Evolutionary conservation across 2,888 invertebrate species (phyloP).

Genomic region (Agrypnus murinus): DNA sequence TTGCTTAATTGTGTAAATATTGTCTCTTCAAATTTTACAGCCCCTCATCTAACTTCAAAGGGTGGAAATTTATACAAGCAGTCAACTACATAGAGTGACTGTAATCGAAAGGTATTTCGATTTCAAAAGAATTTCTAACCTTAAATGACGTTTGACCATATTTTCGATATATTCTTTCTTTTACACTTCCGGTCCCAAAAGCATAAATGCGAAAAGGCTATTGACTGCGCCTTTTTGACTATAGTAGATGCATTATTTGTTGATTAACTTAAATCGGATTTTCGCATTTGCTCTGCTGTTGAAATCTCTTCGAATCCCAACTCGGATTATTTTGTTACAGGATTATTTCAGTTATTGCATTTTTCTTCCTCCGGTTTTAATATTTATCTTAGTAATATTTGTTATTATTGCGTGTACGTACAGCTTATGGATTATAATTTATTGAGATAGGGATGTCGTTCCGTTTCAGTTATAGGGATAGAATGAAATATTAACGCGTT

Average conservation of each 20-base stretch:
- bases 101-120: conserved; percentile 37
- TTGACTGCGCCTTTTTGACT: conserved; percentile 18
- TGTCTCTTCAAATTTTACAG: conserved; percentile 37
- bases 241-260: conserved; percentile 37
- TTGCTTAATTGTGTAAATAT: conserved; percentile 44
- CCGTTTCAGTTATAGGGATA: conserved; percentile 52
- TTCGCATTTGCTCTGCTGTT: conserved; percentile 22
- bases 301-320: conserved; percentile 22
- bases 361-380: conserved; percentile 31
- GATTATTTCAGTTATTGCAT: conserved; percentile 36
- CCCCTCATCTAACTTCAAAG: conserved; percentile 44
- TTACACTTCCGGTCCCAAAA: conserved; percentile 44
- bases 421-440: conserved; percentile 55
- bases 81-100: conserved; percentile 27
- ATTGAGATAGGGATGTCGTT: conserved; percentile 54
- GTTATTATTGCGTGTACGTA: conserved; percentile 48
- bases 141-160: conserved; percentile 32
- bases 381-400: conserved; percentile 45
- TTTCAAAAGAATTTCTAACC: conserved; percentile 43
- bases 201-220: not conserved
- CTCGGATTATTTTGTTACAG: conserved; percentile 30
- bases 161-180: conserved; percentile 34
- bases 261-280: conserved; percentile 46
- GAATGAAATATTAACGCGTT: conserved; percentile 47
- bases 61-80: conserved; percentile 37